Conservation (phyloP, 2,888 invertebrate genomes). For the Chirona hameri region DNA sequence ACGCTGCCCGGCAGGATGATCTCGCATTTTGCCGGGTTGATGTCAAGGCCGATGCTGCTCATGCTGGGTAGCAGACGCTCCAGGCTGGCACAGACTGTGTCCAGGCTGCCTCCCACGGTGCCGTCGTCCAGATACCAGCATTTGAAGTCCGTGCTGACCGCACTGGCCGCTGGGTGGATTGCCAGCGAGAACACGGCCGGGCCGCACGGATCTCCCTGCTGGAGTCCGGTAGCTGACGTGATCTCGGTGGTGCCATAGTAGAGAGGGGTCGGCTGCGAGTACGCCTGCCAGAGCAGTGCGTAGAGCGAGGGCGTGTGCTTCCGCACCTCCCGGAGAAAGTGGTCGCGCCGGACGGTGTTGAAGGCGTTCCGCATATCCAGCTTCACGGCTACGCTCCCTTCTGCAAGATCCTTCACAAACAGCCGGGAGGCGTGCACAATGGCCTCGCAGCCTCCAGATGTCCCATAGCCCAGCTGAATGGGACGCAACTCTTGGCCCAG, state of each 20-base stretch:
- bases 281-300: neutral
- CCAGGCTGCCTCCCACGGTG: neutral
- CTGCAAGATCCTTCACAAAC: neutral
- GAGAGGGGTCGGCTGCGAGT: neutral
- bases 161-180: neutral
- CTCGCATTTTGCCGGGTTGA: neutral
- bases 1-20: neutral
- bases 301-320: neutral
- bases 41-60: neutral
- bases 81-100: neutral
- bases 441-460: neutral
- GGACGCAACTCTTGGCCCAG: too few relatives aligned
- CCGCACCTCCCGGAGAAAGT: neutral
- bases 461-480: neutral
- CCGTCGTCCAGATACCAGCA: constrained; percentile 1
- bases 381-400: neutral
- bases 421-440: neutral
- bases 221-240: neutral
- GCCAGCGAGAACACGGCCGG: neutral
- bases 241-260: neutral
- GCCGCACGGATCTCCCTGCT: neutral
- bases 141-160: neutral
- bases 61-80: neutral
- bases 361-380: neutral
- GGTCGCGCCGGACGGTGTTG: neutral